Percentiles rank a stretch among this genome's conserved stretches.
Conservation (phyloP, 2,797 vertebrate species). For the Karalla daura region DNA sequence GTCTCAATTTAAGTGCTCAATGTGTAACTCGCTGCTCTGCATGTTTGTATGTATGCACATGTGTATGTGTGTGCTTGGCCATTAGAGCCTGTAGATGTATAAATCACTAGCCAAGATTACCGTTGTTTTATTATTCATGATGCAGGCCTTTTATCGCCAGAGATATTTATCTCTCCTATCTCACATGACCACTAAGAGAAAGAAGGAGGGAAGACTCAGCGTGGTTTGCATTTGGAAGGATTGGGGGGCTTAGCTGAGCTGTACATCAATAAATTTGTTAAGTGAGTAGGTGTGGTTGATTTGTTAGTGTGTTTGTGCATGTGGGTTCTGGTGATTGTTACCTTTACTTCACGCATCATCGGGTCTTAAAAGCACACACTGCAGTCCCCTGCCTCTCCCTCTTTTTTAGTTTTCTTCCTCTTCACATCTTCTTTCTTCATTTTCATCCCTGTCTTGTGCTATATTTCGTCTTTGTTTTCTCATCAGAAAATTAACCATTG, state of each 20-base stretch:
- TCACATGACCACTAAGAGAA: slow-evolving; percentile 74
- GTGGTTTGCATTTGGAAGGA: slow-evolving; percentile 44
- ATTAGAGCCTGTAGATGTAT: slow-evolving; percentile 83
- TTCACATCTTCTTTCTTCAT: neutral
- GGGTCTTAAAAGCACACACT: slow-evolving; percentile 47
- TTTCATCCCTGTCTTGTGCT: slow-evolving; percentile 12
- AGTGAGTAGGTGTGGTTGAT: slow-evolving; percentile 74
- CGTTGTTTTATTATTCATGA: slow-evolving; percentile 90
- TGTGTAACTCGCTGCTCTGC: slow-evolving; percentile 66
- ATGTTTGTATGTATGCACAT: slow-evolving; percentile 63
- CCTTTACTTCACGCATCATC: slow-evolving; percentile 51
- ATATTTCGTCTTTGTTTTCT: neutral
- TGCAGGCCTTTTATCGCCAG: slow-evolving; percentile 84
- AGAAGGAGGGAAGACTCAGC: slow-evolving; percentile 43
- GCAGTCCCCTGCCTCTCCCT: slow-evolving; percentile 1
- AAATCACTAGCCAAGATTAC: slow-evolving; percentile 86
- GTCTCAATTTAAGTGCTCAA: slow-evolving; percentile 85
- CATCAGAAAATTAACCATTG: too few relatives aligned
- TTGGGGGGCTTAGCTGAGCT: slow-evolving; percentile 65
- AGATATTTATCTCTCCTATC: slow-evolving; percentile 84
- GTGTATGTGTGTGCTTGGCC: slow-evolving; percentile 52
- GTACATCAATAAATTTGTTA: slow-evolving; percentile 79
- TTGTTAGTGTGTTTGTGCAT: slow-evolving; percentile 46
- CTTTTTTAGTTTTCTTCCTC: neutral
- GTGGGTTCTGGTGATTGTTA: slow-evolving; percentile 36